Evolutionary conservation across 2,797 vertebrate genomes (phyloP).

Genomic region (Pangasius mekongensis): DNA sequence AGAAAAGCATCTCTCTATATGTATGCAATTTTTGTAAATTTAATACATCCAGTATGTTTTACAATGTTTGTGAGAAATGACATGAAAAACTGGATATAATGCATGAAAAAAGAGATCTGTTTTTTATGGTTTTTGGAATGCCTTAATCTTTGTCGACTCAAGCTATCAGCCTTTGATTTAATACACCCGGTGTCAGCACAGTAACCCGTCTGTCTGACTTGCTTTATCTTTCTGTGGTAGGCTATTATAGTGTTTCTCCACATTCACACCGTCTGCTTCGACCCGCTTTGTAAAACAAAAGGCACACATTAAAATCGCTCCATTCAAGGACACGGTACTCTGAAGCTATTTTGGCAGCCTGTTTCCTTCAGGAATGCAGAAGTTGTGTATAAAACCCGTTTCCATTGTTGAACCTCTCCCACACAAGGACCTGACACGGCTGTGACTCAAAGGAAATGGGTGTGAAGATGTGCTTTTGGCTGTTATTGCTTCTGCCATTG

Average conservation of each 20-base stretch:
- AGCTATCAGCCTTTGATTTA: neutral
- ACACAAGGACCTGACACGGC: conserved; percentile 53
- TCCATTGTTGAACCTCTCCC: conserved; percentile 52
- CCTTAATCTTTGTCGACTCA: neutral
- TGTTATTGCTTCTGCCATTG: conserved; percentile 56
- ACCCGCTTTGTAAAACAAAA: conserved; percentile 22
- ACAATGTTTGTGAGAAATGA: neutral
- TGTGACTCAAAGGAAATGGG: conserved; percentile 62
- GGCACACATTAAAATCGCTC: conserved; percentile 42
- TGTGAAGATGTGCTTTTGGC: conserved; percentile 31
- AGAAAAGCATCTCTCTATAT: neutral
- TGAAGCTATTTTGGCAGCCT: conserved; percentile 59
- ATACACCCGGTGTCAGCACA: conserved; percentile 32
- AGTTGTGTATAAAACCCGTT: conserved; percentile 60
- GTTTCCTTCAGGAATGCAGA: conserved; percentile 52
- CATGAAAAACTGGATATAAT: neutral
- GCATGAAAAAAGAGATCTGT: neutral
- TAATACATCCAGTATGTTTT: neutral
- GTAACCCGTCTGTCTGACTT: conserved; percentile 23
- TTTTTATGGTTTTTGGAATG: neutral
- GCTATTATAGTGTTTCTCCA: conserved; percentile 50
- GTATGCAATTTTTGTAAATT: neutral
- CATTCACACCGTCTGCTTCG: conserved; percentile 38
- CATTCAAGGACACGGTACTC: conserved; percentile 68
- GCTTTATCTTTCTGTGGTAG: neutral